Evolutionary conservation across 2,888 invertebrate species (phyloP), one percentile per base, ranked within the genome.

Genomic region (Lasioglossum oenotherae): DNA sequence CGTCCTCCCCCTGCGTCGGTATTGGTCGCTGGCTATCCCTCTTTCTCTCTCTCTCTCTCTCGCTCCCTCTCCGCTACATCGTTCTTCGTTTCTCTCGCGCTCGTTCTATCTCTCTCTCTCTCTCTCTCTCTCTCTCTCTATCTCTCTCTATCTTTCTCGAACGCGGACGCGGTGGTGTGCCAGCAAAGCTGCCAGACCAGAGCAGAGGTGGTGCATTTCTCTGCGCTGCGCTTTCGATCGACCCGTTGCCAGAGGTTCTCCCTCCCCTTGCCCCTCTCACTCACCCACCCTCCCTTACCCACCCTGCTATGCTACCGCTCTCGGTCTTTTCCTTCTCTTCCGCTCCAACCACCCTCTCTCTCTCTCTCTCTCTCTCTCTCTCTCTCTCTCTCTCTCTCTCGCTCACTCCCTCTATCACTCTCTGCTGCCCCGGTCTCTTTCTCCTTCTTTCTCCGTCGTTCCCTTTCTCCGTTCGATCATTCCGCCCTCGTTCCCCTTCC

Each of bases 151-250:
- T 81, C 80, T 83, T 78, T 84, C 84, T 87, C 76, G 74, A 81
- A 81, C 86, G 76, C 77, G 84, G 67, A 87, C 90, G 88, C 69
- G 90, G 89, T 89, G 90, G 91, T 91, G 92, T 91, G 92, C 92
- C 91, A 93, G 91, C 91, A 90, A 91, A 91, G 89, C 93, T 91
- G 90, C 90, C 93, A 91, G 91, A 89, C 93, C 91, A 92, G 91
- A 92, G 92, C 91, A 92, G 92, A 92, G 93, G 93, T 93, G 94
- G 93, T 94, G 94, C 94, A 94, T 94, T 94, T 94, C 94, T 93
- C 94, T 92, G 94, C 93, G 94, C 94, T 95, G 95, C 94, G 95
- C 94, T 95, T 95, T 94, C 95, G 93, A 95, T 95, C 95, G 94
- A 95, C 95, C 94, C 94, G 93, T 91, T 92, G 92, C 91, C 91